A percentile compares a stretch with the other conserved stretches of the same genome.
These are phyloP conservation scores for Drosophila recens DNA, from an alignment of 2,888 invertebrate genomes.

Conservation along the genomic window DNA sequence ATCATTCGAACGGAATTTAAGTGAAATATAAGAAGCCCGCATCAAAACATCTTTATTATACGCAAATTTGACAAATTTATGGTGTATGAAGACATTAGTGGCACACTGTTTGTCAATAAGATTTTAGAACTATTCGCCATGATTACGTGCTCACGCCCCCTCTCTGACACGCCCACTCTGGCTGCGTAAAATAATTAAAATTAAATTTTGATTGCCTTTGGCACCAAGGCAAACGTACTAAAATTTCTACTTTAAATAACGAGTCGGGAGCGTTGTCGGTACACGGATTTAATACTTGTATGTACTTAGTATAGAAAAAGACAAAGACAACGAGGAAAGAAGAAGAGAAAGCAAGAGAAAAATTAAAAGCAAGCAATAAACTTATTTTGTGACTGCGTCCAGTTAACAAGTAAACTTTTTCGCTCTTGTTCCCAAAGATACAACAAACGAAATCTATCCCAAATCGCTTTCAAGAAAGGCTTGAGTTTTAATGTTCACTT, in stretches of 20 bases:
- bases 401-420: conserved; percentile 9
- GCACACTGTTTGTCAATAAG: not conserved
- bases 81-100: too few species aligned
- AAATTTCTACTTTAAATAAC: conserved; percentile 35
- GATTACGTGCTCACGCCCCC: not conserved
- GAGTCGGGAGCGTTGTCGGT: conserved; percentile 24
- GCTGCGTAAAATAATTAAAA: conserved; percentile 63
- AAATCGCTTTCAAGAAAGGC: not conserved
- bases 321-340: not conserved
- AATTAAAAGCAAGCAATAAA: not conserved
- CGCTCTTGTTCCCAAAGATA: not conserved
- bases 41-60: too few species aligned
- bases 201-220: conserved; percentile 61
- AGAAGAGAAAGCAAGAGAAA: not conserved
- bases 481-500: not conserved
- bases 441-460: not conserved
- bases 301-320: not conserved
- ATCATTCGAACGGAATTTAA: too few species aligned
- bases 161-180: not conserved
- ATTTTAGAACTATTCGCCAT: not conserved
- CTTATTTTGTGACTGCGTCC: not conserved
- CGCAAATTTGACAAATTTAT: too few species aligned
- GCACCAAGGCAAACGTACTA: conserved; percentile 36
- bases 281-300: not conserved
- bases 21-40: too few species aligned